phyloP scores from a whole-genome alignment of 2,888 invertebrate species.

The Dugesia japonica region DNA sequence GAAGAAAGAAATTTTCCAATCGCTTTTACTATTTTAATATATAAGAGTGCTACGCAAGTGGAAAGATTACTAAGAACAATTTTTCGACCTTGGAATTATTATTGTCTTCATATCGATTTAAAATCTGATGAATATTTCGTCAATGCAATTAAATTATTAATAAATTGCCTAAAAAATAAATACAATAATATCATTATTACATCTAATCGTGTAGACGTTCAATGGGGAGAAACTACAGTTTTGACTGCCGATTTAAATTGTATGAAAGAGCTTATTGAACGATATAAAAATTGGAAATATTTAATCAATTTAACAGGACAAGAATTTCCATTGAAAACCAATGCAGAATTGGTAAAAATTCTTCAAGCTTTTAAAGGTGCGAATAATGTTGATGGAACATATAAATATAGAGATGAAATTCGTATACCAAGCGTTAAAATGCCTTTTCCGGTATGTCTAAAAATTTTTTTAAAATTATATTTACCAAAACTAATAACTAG shows the following conservation, averaged over 20 bases:
- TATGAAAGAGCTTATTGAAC: conserved; percentile 5
- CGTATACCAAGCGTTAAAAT: background rate
- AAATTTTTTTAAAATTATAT: too few species aligned
- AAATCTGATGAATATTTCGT: conserved; percentile 38
- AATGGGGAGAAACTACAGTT: conserved; percentile 35
- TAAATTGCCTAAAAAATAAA: conserved; percentile 36
- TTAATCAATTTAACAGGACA: conserved; percentile 36
- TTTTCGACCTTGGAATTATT: conserved; percentile 42
- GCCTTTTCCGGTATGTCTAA: background rate
- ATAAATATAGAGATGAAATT: background rate
- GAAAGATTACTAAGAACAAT: conserved; percentile 40
- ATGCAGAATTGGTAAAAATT: conserved; percentile 25
- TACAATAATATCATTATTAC: conserved; percentile 40
- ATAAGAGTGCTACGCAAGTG: conserved; percentile 30
- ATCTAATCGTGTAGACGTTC: conserved; percentile 37
- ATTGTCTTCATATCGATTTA: conserved; percentile 43
- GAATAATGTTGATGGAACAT: background rate
- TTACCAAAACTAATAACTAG: too few species aligned
- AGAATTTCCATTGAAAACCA: conserved; percentile 35
- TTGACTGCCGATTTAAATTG: conserved; percentile 35
- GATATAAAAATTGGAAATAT: conserved; percentile 34
- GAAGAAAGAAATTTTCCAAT: conserved; percentile 24
- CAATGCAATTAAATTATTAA: conserved; percentile 33
- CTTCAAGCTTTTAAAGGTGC: background rate
- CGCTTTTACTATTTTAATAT: conserved; percentile 17